A percentile compares a stretch with the other conserved stretches of the same genome.
Conservation (phyloP, 2,797 vertebrate species). For the Eulemur coronatus region DNA sequence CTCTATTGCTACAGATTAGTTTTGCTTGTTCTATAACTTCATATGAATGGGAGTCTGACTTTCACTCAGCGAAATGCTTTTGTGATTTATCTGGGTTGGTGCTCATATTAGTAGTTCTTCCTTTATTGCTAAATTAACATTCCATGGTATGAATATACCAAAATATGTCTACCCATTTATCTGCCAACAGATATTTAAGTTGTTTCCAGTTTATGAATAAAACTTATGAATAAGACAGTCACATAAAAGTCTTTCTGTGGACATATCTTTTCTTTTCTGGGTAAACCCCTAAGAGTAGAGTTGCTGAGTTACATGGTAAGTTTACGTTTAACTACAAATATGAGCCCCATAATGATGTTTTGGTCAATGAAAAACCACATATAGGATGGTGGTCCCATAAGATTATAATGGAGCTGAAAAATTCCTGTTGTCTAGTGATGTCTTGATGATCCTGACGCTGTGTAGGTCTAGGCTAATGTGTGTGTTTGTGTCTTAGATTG, state of each 20-base stretch:
- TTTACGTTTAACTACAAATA: constrained; percentile 12
- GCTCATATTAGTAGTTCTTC: neutral
- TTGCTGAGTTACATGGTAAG: neutral
- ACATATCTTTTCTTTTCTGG: neutral
- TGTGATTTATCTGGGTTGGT: neutral
- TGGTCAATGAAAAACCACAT: neutral
- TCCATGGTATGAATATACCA: neutral
- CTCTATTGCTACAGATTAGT: neutral
- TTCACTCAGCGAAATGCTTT: neutral
- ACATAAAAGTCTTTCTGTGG: neutral
- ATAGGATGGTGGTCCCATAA: neutral
- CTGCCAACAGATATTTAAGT: neutral
- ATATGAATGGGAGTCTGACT: neutral
- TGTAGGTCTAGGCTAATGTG: neutral
- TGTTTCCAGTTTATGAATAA: neutral
- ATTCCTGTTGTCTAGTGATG: neutral
- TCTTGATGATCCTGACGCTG: neutral
- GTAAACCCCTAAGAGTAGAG: neutral
- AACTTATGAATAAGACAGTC: neutral
- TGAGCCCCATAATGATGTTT: neutral
- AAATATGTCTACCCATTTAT: neutral
- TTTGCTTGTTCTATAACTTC: neutral
- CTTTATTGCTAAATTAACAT: neutral
- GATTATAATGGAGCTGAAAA: neutral
- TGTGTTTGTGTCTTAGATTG: neutral